Evolutionary conservation across 2,888 invertebrate species (phyloP).

Genomic region (Tipula confusa): DNA sequence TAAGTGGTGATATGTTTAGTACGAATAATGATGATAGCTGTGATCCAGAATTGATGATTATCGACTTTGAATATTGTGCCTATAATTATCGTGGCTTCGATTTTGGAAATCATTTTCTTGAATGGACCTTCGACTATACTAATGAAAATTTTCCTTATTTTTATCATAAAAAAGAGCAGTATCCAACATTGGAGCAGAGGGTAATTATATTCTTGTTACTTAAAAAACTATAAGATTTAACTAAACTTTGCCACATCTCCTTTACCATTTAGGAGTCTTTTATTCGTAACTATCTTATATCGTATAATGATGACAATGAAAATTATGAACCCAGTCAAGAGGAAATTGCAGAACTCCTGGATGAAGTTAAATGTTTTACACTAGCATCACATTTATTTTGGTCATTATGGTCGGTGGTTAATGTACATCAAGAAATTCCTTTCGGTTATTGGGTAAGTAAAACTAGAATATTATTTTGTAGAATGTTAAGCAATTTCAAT

Average conservation of each 20-base stretch:
- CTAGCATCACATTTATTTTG: constrained; percentile 90
- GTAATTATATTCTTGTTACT: constrained; percentile 49
- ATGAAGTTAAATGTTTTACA: constrained; percentile 78
- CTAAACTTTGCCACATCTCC: too few species aligned
- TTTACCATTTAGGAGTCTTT: constrained; percentile 38
- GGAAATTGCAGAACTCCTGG: constrained; percentile 59
- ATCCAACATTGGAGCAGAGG: constrained; percentile 76
- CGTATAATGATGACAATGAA: constrained; percentile 38
- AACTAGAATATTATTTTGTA: too few species aligned
- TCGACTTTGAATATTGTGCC: constrained; percentile 93
- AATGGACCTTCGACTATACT: constrained; percentile 88
- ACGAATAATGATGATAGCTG: constrained; percentile 36
- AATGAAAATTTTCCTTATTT: constrained; percentile 73
- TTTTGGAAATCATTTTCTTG: constrained; percentile 90
- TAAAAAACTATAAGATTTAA: not conserved
- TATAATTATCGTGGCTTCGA: constrained; percentile 93
- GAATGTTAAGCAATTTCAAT: too few species aligned
- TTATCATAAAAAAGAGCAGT: constrained; percentile 60
- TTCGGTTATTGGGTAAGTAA: constrained; percentile 85
- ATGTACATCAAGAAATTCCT: constrained; percentile 81
- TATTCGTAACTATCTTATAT: constrained; percentile 44
- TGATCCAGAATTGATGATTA: constrained; percentile 65
- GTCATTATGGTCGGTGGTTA: constrained; percentile 88
- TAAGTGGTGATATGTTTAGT: constrained; percentile 40
- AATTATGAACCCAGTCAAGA: constrained; percentile 51